These are phyloP conservation scores for Capitulum mitella DNA, from an alignment of 2,888 invertebrate genomes.

Conservation along the genomic window DNA sequence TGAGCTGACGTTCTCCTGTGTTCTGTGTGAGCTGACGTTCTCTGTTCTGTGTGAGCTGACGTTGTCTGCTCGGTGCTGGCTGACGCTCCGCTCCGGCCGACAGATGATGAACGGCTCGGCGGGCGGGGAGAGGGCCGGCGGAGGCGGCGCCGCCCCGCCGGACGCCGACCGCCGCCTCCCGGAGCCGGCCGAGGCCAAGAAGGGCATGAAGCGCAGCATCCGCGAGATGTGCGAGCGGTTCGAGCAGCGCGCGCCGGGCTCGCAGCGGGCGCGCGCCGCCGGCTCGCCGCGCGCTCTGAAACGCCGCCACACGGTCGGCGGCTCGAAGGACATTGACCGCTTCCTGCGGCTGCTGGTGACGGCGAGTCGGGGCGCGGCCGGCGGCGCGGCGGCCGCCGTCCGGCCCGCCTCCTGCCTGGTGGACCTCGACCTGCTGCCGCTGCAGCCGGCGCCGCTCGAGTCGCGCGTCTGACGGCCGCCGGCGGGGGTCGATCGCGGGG, in stretches of 20 bases:
- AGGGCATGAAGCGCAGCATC: constrained; percentile 25
- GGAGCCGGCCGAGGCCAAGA: constrained; percentile 21
- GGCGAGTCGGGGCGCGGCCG: constrained; percentile 49
- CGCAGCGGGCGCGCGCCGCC: constrained; percentile 58
- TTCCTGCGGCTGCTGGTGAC: constrained; percentile 43
- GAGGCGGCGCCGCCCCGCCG: not conserved
- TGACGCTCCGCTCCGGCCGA: no score
- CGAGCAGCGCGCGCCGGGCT: constrained; percentile 43
- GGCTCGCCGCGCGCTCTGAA: constrained; percentile 49
- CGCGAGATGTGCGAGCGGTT: constrained; percentile 19
- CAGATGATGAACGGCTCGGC: not conserved
- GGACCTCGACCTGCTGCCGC: constrained; percentile 13
- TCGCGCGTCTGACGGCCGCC: constrained; percentile 5
- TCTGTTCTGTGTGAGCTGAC: no score
- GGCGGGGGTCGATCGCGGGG: not conserved
- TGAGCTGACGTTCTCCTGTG: no score
- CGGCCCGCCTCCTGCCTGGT: constrained; percentile 19
- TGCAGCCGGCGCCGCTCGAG: constrained; percentile 11
- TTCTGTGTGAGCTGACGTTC: no score
- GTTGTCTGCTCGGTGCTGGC: not conserved
- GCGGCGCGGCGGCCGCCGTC: constrained; percentile 36
- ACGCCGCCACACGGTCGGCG: constrained; percentile 84
- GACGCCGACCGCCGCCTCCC: no score
- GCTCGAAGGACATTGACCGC: constrained; percentile 76
- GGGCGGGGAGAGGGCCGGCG: not conserved